phyloP scores from a whole-genome alignment of 2,113 vertebrate species.

The Nothocercus nigrocapillus region DNA sequence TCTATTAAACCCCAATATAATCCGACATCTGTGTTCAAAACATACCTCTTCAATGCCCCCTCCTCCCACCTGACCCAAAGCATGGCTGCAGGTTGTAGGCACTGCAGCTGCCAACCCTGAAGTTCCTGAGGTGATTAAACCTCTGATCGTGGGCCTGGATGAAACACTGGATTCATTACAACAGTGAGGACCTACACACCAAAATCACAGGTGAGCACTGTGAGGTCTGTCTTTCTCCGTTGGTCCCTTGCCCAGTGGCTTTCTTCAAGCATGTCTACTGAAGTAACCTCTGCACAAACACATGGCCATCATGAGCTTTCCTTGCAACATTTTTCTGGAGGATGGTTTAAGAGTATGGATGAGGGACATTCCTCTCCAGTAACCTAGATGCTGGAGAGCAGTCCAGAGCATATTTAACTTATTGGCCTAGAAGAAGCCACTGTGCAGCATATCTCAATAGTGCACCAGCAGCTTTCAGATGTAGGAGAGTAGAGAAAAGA shows the following conservation, averaged over 20 bases:
- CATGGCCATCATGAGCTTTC: fast-evolving
- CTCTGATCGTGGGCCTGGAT: not conserved
- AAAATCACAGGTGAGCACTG: not conserved
- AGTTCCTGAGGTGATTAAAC: not conserved
- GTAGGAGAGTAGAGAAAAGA: not conserved
- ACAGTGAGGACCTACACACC: not conserved
- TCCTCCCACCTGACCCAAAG: not conserved
- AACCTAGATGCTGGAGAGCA: fast-evolving
- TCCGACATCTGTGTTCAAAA: not conserved
- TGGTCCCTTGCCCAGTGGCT: not conserved
- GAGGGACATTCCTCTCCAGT: fast-evolving
- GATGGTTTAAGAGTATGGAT: not conserved
- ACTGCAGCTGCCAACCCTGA: not conserved
- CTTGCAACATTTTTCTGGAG: not conserved
- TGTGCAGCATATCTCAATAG: not conserved
- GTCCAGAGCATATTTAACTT: not conserved
- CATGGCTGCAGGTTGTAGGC: no score
- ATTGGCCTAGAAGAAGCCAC: not conserved
- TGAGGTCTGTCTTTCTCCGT: not conserved
- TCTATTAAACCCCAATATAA: not conserved
- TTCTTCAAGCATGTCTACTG: not conserved
- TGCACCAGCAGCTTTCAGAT: not conserved
- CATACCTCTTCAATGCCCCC: not conserved
- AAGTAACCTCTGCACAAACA: fast-evolving
- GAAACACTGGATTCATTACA: not conserved